A percentile compares a stretch with the other conserved stretches of the same genome.
Evolutionary conservation across 1,140 invertebrate genomes (phyloP).

Genomic region (Ptiloglossa arizonensis): DNA sequence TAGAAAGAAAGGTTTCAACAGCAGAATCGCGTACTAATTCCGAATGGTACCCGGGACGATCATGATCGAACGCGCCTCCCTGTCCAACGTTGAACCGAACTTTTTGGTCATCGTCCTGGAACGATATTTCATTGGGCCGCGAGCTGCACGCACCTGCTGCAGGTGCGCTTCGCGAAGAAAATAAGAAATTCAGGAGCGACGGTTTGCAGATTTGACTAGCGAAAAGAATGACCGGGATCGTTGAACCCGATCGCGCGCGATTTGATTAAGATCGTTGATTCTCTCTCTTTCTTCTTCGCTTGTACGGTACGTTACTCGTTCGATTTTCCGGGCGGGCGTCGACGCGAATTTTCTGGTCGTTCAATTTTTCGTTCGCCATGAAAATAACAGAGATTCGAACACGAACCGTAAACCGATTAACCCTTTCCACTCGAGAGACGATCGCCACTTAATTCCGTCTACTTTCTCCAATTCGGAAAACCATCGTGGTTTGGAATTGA

Average conservation of each 20-base stretch:
- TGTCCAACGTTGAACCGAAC: neutral
- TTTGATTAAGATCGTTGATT: constrained; percentile 4
- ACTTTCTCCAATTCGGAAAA: too few species aligned
- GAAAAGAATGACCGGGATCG: constrained; percentile 26
- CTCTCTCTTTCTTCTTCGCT: neutral
- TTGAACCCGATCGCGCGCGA: neutral
- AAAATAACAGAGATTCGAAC: too few species aligned
- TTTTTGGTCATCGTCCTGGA: constrained; percentile 42
- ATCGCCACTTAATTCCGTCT: too few species aligned
- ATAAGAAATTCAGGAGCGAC: constrained; percentile 33
- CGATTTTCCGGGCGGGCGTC: too few species aligned
- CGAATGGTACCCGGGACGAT: neutral
- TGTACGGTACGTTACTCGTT: too few species aligned
- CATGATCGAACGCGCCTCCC: neutral
- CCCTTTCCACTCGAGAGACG: too few species aligned
- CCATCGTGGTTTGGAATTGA: too few species aligned
- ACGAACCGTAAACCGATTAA: too few species aligned
- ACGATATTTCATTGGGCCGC: constrained; percentile 47
- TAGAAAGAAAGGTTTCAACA: too few species aligned
- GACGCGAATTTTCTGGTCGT: too few species aligned
- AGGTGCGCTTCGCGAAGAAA: constrained; percentile 44
- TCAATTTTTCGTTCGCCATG: too few species aligned
- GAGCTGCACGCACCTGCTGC: constrained; percentile 61
- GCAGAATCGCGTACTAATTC: too few species aligned
- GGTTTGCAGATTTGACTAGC: constrained; percentile 50